phyloP scores from a whole-genome alignment of 2,797 vertebrate genomes.

The Chloroceryle inda region DNA sequence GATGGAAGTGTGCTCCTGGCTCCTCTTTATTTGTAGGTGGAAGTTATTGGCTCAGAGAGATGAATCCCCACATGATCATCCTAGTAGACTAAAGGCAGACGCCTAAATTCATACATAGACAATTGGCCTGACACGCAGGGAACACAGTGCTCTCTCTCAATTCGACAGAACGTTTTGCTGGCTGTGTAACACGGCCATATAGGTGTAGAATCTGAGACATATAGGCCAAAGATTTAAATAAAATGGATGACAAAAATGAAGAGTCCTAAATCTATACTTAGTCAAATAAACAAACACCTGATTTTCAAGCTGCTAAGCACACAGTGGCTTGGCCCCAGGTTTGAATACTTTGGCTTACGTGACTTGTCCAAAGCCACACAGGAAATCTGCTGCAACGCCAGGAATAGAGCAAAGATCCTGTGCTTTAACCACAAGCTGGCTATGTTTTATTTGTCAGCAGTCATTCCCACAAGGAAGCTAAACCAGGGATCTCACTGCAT shows the following conservation, averaged over 20 bases:
- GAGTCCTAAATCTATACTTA: not conserved
- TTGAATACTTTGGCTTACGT: constrained; percentile 35
- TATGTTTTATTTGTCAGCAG: constrained; percentile 6
- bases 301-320: constrained; percentile 11
- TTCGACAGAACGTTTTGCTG: accelerated
- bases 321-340: constrained; percentile 37
- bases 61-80: not conserved
- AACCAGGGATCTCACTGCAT: not conserved
- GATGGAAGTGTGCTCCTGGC: not conserved
- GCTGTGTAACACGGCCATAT: not conserved
- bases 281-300: constrained; percentile 42
- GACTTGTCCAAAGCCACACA: constrained; percentile 51
- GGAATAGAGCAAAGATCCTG: constrained; percentile 48
- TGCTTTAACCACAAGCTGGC: not conserved
- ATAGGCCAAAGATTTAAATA: not conserved
- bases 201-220: not conserved
- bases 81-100: not conserved
- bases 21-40: not conserved
- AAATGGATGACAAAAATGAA: not conserved
- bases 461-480: constrained; percentile 9
- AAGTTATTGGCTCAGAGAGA: not conserved
- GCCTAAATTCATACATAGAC: accelerated
- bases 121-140: not conserved
- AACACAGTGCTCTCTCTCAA: not conserved
- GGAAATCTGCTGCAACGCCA: constrained; percentile 64